Evolutionary conservation across 2,888 invertebrate genomes (phyloP), one percentile per base, ranked within the genome.

Genomic region (Barypeithes pellucidus): DNA sequence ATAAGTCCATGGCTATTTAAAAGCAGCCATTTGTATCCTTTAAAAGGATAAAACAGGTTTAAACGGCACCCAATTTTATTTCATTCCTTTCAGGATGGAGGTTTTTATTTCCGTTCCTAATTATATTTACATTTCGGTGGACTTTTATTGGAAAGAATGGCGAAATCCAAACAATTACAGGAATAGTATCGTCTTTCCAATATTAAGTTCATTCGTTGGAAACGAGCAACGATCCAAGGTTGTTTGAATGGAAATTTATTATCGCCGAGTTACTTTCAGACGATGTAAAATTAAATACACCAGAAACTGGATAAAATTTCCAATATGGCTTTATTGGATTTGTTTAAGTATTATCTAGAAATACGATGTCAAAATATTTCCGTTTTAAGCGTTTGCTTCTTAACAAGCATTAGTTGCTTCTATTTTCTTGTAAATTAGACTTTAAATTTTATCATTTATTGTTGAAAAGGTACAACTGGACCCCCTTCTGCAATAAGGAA

Each of bases 61-160:
- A 67, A 72, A 67, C 57, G 62, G 62, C 43, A 67, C 65, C 70
- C 70, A 66, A 71, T 75, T 75, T 61, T 67, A 75, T 67, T 67
- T 41, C 61, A 7, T 60, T 61, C 52, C 57, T 66, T 62, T 67
- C 33, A 24, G 62, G 57, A 41, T 11, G 18, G 24, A 33, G 18
- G 22, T 57, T 67, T 75, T 70, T 75, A 71, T 71, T 74, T 71
- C 67, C 62, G 59, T 67, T 71, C 67, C 74, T 75, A 71, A 75
- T 75, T 75, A 75, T 75, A 71, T 75, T 75, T 75, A 75, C 71
- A 75, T 71, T 75, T 71, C 71, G 67, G 71, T 54, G 67, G 71
- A 75, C 71, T 75, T 75, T 71, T 75, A 75, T 71, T 70, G 74
- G 67, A 75, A 75, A 61, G 70, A 75, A 75, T 71, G 45, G 71